A percentile compares a stretch with the other conserved stretches of the same genome.
Conservation (phyloP, 2,888 invertebrate genomes). For the Automeris io region DNA sequence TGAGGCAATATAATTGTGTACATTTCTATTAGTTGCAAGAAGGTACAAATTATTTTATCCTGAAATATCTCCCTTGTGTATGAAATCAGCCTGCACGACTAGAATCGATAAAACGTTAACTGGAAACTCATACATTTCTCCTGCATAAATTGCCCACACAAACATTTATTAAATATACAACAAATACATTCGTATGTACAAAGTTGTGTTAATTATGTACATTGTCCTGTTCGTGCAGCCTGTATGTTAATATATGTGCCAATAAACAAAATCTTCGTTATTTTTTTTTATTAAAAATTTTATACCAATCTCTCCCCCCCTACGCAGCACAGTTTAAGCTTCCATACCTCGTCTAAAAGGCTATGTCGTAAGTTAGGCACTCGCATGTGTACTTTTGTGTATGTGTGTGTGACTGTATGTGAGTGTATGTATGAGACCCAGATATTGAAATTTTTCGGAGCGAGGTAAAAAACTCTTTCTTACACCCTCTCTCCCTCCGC, state of each 20-base stretch:
- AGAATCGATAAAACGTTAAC: not conserved
- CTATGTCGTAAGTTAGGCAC: not conserved
- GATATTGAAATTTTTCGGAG: too few species aligned
- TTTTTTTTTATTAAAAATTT: too few species aligned
- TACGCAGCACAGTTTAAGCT: not conserved
- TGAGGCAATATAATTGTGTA: too few species aligned
- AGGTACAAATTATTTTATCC: too few species aligned
- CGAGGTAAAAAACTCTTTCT: too few species aligned
- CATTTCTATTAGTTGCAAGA: too few species aligned
- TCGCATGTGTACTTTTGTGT: not conserved
- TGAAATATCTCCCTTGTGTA: too few species aligned
- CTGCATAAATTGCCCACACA: not conserved
- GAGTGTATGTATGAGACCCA: conserved; percentile 11
- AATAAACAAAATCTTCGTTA: not conserved
- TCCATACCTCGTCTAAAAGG: not conserved
- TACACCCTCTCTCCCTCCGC: too few species aligned
- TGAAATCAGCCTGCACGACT: too few species aligned
- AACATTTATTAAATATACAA: not conserved
- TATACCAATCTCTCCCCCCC: too few species aligned
- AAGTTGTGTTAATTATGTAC: conserved; percentile 14
- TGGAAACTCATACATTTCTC: not conserved
- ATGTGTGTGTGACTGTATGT: conserved; percentile 9
- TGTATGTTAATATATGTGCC: not conserved
- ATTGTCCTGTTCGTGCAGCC: conserved; percentile 9
- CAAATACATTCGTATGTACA: conserved; percentile 1